These are phyloP conservation scores for Choristoneura fumiferana DNA, from an alignment of 1,140 invertebrate genomes.

Conservation along the genomic window DNA sequence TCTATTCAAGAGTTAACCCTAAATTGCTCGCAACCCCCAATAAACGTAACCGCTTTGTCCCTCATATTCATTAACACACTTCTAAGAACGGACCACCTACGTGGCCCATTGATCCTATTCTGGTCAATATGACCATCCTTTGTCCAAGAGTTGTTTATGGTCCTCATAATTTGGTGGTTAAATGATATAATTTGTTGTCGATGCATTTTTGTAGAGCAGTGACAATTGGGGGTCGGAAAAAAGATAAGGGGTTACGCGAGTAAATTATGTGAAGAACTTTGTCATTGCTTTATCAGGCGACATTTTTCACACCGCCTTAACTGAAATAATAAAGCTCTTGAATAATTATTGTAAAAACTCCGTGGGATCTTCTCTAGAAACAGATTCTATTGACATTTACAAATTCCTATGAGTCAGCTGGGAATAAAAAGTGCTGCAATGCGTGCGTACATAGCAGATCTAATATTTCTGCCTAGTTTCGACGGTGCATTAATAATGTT, in stretches of 20 bases:
- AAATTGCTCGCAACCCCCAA: slow-evolving; percentile 42
- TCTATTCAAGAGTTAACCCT: slow-evolving; percentile 43
- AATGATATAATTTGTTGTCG: slow-evolving; percentile 37
- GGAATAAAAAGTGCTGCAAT: too few relatives aligned
- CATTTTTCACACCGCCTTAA: too few relatives aligned
- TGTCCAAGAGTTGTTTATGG: slow-evolving; percentile 39
- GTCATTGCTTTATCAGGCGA: neutral
- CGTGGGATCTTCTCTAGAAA: neutral
- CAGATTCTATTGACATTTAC: too few relatives aligned
- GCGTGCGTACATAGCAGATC: too few relatives aligned
- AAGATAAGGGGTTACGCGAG: slow-evolving; percentile 6
- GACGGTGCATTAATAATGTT: too few relatives aligned
- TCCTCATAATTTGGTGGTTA: slow-evolving; percentile 41
- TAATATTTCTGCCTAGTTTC: too few relatives aligned
- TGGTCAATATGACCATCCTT: slow-evolving; percentile 41
- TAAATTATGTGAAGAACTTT: slow-evolving; percentile 10
- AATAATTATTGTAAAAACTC: slow-evolving; percentile 10
- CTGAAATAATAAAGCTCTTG: neutral
- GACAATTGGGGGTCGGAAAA: neutral
- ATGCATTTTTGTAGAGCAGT: slow-evolving; percentile 2
- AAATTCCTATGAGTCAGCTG: too few relatives aligned
- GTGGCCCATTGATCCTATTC: slow-evolving; percentile 44
- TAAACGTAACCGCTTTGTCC: slow-evolving; percentile 35
- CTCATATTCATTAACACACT: slow-evolving; percentile 46
- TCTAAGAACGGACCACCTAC: slow-evolving; percentile 63